phyloP scores from a whole-genome alignment of 2,888 invertebrate species.

The Drepanosiphum platanoidis region DNA sequence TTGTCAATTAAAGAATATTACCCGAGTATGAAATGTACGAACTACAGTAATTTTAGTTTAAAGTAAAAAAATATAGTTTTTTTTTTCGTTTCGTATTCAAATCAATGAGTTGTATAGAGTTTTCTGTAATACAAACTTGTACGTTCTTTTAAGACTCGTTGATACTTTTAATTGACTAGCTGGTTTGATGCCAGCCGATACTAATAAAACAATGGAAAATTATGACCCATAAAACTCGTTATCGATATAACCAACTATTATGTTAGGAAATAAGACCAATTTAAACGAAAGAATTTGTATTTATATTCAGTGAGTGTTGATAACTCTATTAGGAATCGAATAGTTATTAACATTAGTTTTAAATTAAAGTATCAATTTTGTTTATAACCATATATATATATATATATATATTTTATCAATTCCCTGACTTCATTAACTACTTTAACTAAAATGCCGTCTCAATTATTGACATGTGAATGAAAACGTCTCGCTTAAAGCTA shows the following conservation, averaged over 20 bases:
- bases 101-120: too few species aligned
- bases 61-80: not conserved
- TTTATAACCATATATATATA: too few species aligned
- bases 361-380: too few species aligned
- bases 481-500: too few species aligned
- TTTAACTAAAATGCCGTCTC: too few species aligned
- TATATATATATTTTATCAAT: too few species aligned
- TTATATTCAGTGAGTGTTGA: not conserved
- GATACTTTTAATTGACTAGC: conserved; percentile 9
- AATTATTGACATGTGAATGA: too few species aligned
- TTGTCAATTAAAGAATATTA: too few species aligned
- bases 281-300: conserved; percentile 2
- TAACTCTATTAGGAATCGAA: conserved; percentile 5
- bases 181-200: not conserved
- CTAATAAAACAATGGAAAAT: conserved; percentile 22
- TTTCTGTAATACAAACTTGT: not conserved
- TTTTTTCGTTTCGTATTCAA: not conserved
- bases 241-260: not conserved
- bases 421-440: too few species aligned
- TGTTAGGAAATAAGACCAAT: not conserved
- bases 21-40: not conserved
- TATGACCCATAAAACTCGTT: conserved; percentile 24
- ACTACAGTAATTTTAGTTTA: not conserved
- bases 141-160: not conserved
- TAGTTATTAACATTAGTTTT: not conserved